Conservation (phyloP, 2,888 invertebrate species). For the Biston stratarius region DNA sequence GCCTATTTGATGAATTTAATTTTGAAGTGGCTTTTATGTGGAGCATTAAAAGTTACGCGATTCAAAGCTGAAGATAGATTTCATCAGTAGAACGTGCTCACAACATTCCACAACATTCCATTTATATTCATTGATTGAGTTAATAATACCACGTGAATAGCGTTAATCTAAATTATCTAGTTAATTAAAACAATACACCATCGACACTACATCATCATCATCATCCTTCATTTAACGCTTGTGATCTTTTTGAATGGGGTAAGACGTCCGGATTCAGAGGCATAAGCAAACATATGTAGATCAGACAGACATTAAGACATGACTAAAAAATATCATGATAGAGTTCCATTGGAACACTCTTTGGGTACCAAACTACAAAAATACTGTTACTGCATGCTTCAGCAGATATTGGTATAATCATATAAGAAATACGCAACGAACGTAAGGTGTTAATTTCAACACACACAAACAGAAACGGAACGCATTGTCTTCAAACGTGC, state of each 20-base stretch:
- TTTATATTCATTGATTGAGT: too few species aligned
- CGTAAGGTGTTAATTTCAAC: slow-evolving; percentile 45
- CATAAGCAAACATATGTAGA: too few species aligned
- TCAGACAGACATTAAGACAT: too few species aligned
- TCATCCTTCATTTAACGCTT: too few species aligned
- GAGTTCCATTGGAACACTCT: too few species aligned
- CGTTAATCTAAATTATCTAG: too few species aligned
- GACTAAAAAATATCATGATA: too few species aligned
- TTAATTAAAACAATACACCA: too few species aligned
- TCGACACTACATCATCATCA: too few species aligned
- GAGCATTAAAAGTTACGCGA: slow-evolving; percentile 30
- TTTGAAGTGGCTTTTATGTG: slow-evolving; percentile 12
- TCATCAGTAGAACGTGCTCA: not conserved
- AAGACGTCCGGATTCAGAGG: too few species aligned
- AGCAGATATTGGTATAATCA: not conserved
- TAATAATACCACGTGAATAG: too few species aligned
- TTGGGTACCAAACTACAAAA: not conserved
- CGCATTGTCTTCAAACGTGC: slow-evolving; percentile 34
- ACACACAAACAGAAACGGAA: slow-evolving; percentile 29
- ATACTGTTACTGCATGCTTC: not conserved
- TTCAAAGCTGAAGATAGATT: not conserved
- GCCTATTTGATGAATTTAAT: slow-evolving; percentile 17
- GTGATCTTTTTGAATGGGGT: too few species aligned
- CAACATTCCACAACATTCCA: not conserved
- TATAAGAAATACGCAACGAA: slow-evolving; percentile 20